A percentile compares a stretch with the other conserved stretches of the same genome.
These are phyloP conservation scores for Merluccius polli DNA, from an alignment of 2,797 vertebrate species.

Conservation along the genomic window DNA sequence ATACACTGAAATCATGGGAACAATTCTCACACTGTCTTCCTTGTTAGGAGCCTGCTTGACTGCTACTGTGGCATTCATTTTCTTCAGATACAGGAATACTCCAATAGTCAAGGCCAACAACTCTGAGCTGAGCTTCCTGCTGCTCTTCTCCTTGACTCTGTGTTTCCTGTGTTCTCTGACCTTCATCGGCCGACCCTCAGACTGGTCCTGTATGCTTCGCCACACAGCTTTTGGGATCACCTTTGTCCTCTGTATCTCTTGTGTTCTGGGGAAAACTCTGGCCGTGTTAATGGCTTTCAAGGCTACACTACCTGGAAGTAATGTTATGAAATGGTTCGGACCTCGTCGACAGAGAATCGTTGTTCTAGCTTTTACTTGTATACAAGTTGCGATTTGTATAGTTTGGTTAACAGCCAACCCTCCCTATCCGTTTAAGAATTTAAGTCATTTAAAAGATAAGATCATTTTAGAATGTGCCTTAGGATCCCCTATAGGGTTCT, in stretches of 20 bases:
- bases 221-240: constrained; percentile 51
- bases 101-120: constrained; percentile 59
- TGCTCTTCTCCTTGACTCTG: constrained; percentile 45
- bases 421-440: constrained; percentile 60
- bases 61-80: constrained; percentile 42
- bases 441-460: constrained; percentile 54
- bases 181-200: constrained; percentile 48
- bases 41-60: constrained; percentile 58
- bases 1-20: constrained; percentile 59
- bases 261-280: constrained; percentile 52
- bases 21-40: constrained; percentile 55
- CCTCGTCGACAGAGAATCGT: constrained; percentile 47
- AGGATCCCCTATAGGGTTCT: constrained; percentile 62
- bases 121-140: constrained; percentile 54
- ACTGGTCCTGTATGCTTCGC: constrained; percentile 53
- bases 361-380: constrained; percentile 44
- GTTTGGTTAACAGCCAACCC: constrained; percentile 61
- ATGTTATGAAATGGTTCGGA: constrained; percentile 53
- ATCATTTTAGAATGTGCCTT: constrained; percentile 65
- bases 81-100: constrained; percentile 56
- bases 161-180: constrained; percentile 57
- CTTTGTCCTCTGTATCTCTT: constrained; percentile 55
- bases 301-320: constrained; percentile 44
- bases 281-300: constrained; percentile 53
- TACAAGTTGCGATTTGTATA: constrained; percentile 61